Evolutionary conservation across 2,888 invertebrate genomes (phyloP), one percentile per base, ranked within the genome.

Genomic region (Synergus japonicus): DNA sequence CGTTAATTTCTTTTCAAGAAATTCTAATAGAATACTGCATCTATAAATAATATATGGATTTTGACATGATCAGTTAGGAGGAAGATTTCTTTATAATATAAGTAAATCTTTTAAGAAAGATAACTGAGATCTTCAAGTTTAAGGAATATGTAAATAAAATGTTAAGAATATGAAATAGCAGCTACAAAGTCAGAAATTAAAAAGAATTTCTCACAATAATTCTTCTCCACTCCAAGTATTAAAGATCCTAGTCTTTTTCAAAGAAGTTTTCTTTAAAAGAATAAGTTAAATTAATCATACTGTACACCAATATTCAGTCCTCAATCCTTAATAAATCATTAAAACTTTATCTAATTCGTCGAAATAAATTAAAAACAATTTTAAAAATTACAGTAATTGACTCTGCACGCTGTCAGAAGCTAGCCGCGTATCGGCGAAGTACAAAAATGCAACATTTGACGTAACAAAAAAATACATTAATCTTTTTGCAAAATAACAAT

Each of bases 391-490:
- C 15, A 49, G 54, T 49, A 54, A 4, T 29, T 37, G n/a, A 54
- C 22, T 73, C 73, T 54, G 73, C 54, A 73, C 37, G 49, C 73
- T 73, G 54, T 37, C 49, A 73, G 54, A 73, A 73, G 37, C 73
- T 54, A 49, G 49, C 13, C 73, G 46, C 4, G 37, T 49, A 41
- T 73, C n/a, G n/a, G 29, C 49, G 37, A 73, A 41, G 29, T 46
- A 69, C 46, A 22, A 49, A 54, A 37, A 73, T 73, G 65, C 41
- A 41, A n/a, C 37, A 66, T 43, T 43, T n/a, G 5, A 15, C n/a
- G 65, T 66, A 66, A 66, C n/a, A 66, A 66, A 4, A 29, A 64
- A 66, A n/a, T 43, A 66, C 65, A 66, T 43, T 66, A 66, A n/a
- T 66, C 15, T 66, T 3, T 18, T 60, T 60, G 18, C 4, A 22